These are phyloP conservation scores for Drymodes brunneopygia DNA, from an alignment of 2,113 vertebrate genomes.

Conservation along the genomic window DNA sequence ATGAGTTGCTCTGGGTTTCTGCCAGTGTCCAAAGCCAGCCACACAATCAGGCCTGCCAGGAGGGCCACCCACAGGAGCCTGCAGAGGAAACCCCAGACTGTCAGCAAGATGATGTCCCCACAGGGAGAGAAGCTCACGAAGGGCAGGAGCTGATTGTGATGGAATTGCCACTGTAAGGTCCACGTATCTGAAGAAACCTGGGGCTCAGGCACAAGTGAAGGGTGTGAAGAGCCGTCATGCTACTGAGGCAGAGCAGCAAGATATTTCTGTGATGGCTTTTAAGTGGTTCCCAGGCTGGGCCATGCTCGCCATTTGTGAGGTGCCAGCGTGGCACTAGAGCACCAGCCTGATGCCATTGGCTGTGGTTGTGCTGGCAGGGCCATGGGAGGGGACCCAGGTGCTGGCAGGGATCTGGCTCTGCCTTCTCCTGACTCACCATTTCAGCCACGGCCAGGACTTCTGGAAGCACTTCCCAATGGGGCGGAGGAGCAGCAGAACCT, in stretches of 20 bases:
- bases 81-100: not conserved
- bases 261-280: not conserved
- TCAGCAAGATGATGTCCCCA: not conserved
- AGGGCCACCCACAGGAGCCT: slow-evolving; percentile 78
- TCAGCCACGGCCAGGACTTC: slow-evolving; percentile 78
- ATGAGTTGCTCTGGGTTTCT: slow-evolving; percentile 83
- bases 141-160: not conserved
- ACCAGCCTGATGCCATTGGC: fast-evolving
- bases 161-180: not conserved
- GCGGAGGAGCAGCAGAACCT: slow-evolving; percentile 60
- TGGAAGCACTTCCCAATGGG: slow-evolving; percentile 58
- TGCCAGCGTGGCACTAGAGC: not conserved
- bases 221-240: fast-evolving
- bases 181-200: not conserved
- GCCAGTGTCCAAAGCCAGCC: slow-evolving; percentile 83
- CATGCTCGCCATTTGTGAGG: not conserved
- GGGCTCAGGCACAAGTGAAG: fast-evolving
- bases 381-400: not conserved
- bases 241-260: not conserved
- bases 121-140: not conserved
- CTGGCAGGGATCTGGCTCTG: not conserved
- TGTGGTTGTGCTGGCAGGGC: not conserved
- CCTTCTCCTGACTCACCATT: slow-evolving; percentile 79
- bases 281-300: not conserved
- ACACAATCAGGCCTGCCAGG: slow-evolving; percentile 73